A percentile compares a stretch with the other conserved stretches of the same genome.
Conservation (phyloP, 2,797 vertebrate genomes). For the Halcyon badia region DNA sequence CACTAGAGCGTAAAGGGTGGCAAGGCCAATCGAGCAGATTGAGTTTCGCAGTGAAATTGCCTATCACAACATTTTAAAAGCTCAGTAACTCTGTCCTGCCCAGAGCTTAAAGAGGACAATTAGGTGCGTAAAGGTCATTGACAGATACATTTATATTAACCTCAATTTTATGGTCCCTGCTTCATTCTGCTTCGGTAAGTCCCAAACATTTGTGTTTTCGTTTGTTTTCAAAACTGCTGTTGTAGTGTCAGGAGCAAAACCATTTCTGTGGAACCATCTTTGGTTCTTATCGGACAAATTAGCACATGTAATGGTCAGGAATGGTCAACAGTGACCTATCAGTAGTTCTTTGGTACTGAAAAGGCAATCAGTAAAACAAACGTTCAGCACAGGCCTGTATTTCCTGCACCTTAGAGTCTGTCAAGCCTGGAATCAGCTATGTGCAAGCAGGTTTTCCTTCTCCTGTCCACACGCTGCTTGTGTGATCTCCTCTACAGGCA, state of each 20-base stretch:
- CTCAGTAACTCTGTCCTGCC: not conserved
- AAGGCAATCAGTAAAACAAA: not conserved
- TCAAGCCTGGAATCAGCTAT: not conserved
- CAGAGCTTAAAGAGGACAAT: not conserved
- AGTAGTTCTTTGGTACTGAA: not conserved
- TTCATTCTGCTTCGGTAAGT: constrained; percentile 67
- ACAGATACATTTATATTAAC: not conserved
- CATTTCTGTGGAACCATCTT: not conserved
- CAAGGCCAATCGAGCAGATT: not conserved
- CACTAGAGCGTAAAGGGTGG: constrained; percentile 17
- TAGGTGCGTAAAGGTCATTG: not conserved
- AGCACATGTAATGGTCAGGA: not conserved
- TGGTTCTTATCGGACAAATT: not conserved
- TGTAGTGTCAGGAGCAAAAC: not conserved
- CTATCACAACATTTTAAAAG: not conserved
- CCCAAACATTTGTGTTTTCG: constrained; percentile 69
- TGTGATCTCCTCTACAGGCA: not conserved
- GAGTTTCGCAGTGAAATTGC: constrained; percentile 46
- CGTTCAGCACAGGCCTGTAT: not conserved
- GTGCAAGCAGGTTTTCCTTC: not conserved
- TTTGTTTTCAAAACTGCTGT: constrained; percentile 42
- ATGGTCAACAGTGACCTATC: not conserved
- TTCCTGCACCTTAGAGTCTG: not conserved
- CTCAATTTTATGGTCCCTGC: not conserved
- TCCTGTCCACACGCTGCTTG: not conserved